A percentile compares a stretch with the other conserved stretches of the same genome.
These are phyloP conservation scores for Tarsius wallacei DNA, from an alignment of 2,797 vertebrate genomes.

Conservation along the genomic window DNA sequence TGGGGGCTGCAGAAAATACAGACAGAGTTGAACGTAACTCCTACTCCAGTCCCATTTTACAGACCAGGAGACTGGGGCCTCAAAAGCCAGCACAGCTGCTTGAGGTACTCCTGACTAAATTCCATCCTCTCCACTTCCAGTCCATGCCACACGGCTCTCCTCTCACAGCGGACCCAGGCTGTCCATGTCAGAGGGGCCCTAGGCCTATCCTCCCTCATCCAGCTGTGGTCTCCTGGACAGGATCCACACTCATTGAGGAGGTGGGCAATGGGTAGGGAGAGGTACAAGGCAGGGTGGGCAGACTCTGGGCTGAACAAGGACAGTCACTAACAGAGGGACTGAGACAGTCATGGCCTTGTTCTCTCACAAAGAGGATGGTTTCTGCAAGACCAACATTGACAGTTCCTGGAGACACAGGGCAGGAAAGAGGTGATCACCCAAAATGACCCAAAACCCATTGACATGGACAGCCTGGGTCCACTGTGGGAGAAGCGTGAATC, in stretches of 20 bases:
- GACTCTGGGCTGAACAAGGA: background rate
- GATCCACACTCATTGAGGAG: background rate
- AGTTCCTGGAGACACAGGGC: background rate
- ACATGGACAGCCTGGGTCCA: accelerated
- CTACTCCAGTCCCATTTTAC: background rate
- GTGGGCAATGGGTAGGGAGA: background rate
- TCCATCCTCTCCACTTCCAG: background rate
- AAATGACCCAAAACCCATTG: background rate
- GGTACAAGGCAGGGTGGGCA: accelerated
- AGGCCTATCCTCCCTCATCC: background rate
- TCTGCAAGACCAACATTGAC: background rate
- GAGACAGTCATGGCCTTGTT: background rate
- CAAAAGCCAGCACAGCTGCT: background rate
- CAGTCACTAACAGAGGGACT: background rate
- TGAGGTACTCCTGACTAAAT: background rate
- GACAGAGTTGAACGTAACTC: background rate
- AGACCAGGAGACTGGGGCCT: background rate
- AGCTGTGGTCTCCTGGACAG: background rate
- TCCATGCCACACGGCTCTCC: background rate
- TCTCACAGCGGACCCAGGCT: background rate
- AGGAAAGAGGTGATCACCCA: background rate
- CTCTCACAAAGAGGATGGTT: background rate
- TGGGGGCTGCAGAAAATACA: background rate
- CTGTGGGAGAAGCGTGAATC: background rate
- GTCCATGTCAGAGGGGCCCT: accelerated